These are phyloP conservation scores for Limosa lapponica DNA, from an alignment of 2,797 vertebrate species.

Conservation along the genomic window DNA sequence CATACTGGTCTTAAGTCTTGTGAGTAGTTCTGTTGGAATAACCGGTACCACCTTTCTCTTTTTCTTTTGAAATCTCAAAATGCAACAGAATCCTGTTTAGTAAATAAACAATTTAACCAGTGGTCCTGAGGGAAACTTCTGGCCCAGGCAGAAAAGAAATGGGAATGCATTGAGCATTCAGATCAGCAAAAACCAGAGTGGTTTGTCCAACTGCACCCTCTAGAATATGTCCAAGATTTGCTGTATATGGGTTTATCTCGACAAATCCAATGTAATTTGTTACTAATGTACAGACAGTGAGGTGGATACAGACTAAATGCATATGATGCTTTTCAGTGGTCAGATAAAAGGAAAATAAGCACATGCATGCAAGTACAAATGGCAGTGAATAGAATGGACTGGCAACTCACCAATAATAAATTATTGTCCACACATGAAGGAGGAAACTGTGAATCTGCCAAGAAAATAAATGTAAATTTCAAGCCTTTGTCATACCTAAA, in stretches of 20 bases:
- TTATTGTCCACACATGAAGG: not conserved
- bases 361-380: not conserved
- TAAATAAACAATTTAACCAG: not conserved
- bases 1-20: not conserved
- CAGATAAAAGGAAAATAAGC: not conserved
- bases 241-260: not conserved
- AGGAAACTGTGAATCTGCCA: not conserved
- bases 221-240: not conserved
- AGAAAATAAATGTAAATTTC: not conserved
- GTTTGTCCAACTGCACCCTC: not conserved
- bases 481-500: not conserved
- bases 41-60: not conserved
- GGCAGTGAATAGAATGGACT: not conserved
- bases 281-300: not conserved
- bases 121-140: not conserved
- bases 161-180: not conserved
- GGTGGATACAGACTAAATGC: not conserved
- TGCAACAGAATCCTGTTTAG: not conserved
- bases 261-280: not conserved
- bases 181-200: not conserved
- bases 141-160: not conserved
- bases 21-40: not conserved
- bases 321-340: not conserved
- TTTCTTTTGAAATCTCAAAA: not conserved
- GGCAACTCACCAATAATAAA: not conserved